phyloP scores from a whole-genome alignment of 2,797 vertebrate genomes.

The Taeniopygia guttata region DNA sequence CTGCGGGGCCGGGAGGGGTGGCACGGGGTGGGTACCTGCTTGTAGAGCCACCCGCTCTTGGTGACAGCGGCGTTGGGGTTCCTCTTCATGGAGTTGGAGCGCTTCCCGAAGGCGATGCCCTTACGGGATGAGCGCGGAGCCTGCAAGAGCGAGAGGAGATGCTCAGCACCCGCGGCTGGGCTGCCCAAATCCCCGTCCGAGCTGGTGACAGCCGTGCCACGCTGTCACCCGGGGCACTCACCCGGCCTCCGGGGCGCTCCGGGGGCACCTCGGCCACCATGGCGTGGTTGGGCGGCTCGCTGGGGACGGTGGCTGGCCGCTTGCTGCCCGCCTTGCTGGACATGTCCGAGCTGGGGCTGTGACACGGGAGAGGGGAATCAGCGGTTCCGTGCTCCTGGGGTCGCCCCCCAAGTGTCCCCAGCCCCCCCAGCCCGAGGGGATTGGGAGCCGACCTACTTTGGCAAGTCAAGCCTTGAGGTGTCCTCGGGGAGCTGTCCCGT shows the following conservation, averaged over 20 bases:
- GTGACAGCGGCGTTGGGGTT: slow-evolving; percentile 85
- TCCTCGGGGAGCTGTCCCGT: slow-evolving; percentile 82
- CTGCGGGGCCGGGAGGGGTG: background rate
- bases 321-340: slow-evolving; percentile 82
- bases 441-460: slow-evolving; percentile 71
- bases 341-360: slow-evolving; percentile 82
- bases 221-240: slow-evolving; percentile 54
- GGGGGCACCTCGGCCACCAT: slow-evolving; percentile 85
- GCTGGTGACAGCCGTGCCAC: accelerated
- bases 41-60: slow-evolving; percentile 92
- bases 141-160: slow-evolving; percentile 43
- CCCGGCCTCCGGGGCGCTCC: slow-evolving; percentile 81
- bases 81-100: slow-evolving; percentile 94
- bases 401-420: accelerated
- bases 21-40: slow-evolving; percentile 79
- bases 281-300: slow-evolving; percentile 79
- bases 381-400: accelerated
- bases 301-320: slow-evolving; percentile 63
- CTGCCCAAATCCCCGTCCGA: accelerated
- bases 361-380: background rate
- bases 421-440: background rate
- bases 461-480: slow-evolving; percentile 72
- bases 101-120: slow-evolving; percentile 89
- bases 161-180: background rate
- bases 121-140: slow-evolving; percentile 81